Evolutionary conservation across 2,113 vertebrate species (phyloP).

Genomic region (Leptocoma aspasia): DNA sequence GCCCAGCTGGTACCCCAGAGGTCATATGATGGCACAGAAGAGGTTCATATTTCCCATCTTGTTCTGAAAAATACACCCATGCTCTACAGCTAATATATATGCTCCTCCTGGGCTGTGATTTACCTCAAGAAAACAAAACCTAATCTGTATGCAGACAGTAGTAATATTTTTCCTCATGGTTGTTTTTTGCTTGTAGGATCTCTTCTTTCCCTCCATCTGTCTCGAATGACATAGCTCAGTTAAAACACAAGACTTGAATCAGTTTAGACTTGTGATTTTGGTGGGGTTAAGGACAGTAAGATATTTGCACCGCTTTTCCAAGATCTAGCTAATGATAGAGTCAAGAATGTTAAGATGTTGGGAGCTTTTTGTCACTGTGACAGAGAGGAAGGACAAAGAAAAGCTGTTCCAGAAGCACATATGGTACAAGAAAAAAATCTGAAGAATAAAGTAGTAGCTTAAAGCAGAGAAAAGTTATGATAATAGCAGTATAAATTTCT

Average conservation of each 20-base stretch:
- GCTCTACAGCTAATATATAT: background rate
- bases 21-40: background rate
- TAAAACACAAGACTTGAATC: background rate
- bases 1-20: background rate
- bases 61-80: background rate
- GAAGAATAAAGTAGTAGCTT: background rate
- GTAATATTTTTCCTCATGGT: background rate
- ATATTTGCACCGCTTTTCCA: background rate
- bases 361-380: background rate
- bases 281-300: background rate
- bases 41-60: background rate
- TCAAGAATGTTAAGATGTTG: background rate
- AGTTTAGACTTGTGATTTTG: background rate
- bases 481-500: background rate
- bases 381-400: background rate
- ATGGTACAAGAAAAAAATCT: background rate
- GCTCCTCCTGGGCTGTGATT: background rate
- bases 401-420: background rate
- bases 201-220: background rate
- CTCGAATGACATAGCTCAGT: background rate
- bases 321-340: background rate
- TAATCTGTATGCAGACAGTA: background rate
- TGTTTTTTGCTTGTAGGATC: background rate
- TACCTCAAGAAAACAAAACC: background rate
- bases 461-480: background rate